Evolutionary conservation across 2,113 vertebrate species (phyloP).

Genomic region (Tenebrosternarchus preto): DNA sequence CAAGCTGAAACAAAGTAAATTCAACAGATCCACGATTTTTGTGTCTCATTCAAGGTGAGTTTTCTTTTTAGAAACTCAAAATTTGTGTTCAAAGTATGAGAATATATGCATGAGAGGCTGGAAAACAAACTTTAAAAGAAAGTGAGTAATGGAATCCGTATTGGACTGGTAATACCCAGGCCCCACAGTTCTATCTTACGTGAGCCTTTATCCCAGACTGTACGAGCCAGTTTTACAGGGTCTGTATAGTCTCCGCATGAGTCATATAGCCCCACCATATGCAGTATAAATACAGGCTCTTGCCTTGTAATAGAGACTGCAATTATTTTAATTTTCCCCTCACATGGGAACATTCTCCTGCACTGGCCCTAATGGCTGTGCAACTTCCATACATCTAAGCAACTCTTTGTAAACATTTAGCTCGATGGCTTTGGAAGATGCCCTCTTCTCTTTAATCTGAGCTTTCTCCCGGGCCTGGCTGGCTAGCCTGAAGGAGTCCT

Average conservation of each 20-base stretch:
- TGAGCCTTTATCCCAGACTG: constrained; percentile 37
- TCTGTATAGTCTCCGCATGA: constrained; percentile 24
- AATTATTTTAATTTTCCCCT: constrained; percentile 58
- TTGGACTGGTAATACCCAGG: background rate
- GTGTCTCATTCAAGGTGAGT: too few species aligned
- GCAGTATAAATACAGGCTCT: constrained; percentile 47
- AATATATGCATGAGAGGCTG: too few species aligned
- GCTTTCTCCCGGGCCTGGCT: constrained; percentile 52
- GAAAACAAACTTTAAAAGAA: constrained; percentile 8
- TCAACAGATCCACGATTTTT: too few species aligned
- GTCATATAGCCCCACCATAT: constrained; percentile 45
- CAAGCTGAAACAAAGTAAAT: too few species aligned
- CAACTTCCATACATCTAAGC: constrained; percentile 55
- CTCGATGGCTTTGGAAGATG: constrained; percentile 70
- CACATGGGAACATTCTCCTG: constrained; percentile 58
- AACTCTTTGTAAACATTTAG: constrained; percentile 71
- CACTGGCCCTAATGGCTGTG: constrained; percentile 58
- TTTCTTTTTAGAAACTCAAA: too few species aligned
- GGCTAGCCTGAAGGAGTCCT: constrained; percentile 42
- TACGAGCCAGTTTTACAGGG: constrained; percentile 11
- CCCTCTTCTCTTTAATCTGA: constrained; percentile 66
- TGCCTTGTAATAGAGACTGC: constrained; percentile 47
- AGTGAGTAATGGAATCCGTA: constrained; percentile 37
- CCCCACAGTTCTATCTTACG: background rate
- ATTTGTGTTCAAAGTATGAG: too few species aligned